Conservation (phyloP, 2,888 invertebrate species). For the Scaptomyza caliginosa region DNA sequence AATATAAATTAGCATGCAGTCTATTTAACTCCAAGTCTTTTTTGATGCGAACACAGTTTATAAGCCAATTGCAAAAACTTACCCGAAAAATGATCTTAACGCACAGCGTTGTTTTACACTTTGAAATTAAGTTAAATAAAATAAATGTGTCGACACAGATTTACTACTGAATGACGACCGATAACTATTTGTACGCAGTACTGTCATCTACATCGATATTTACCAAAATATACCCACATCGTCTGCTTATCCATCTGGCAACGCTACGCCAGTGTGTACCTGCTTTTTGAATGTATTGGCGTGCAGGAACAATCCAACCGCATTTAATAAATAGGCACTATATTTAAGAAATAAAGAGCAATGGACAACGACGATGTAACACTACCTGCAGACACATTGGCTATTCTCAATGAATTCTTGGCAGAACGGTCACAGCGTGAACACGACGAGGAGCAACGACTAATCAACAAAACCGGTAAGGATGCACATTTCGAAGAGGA, state of each 20-base stretch:
- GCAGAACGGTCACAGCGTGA: constrained; percentile 88
- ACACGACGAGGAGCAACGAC: constrained; percentile 85
- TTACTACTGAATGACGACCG: constrained; percentile 32
- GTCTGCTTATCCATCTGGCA: not conserved
- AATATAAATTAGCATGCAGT: not conserved
- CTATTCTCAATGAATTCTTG: constrained; percentile 91
- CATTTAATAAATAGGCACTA: not conserved
- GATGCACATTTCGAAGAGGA: constrained; percentile 89
- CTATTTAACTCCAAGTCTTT: not conserved
- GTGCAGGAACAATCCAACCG: constrained; percentile 1
- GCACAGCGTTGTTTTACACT: constrained; percentile 32
- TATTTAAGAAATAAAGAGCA: not conserved
- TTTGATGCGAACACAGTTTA: not conserved
- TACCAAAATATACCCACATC: not conserved
- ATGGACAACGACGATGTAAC: constrained; percentile 85
- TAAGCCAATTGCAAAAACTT: constrained; percentile 12
- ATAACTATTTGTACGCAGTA: constrained; percentile 10
- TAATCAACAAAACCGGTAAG: constrained; percentile 81
- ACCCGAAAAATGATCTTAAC: constrained; percentile 28
- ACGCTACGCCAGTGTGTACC: constrained; percentile 32
- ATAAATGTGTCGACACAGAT: constrained; percentile 45
- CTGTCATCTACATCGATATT: constrained; percentile 27
- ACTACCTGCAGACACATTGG: constrained; percentile 89
- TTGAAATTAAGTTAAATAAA: constrained; percentile 45
- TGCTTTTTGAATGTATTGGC: not conserved